Evolutionary conservation across 2,113 vertebrate species (phyloP), one percentile per base, ranked within the genome.

Genomic region (Hippocampus abdominalis): DNA sequence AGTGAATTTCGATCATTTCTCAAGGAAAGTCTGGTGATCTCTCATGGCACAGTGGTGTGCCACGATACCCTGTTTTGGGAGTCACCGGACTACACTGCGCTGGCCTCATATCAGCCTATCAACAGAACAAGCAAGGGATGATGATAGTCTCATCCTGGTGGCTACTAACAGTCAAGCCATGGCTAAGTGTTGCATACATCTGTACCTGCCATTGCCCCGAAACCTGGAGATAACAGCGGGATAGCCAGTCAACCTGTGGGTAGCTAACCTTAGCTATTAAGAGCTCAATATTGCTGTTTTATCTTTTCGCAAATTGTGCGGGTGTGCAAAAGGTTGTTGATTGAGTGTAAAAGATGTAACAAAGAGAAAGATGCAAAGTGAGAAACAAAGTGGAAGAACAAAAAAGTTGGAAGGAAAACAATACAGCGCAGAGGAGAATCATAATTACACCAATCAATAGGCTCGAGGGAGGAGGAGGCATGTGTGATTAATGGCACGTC

Each of bases 361-460:
- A 21, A 21, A 8, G 49, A 11, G 7, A 27, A 29, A 70, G 23
- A 77, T n/a, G 46, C 40, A n/a, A 59, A 53, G 46, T 18, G 27
- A 20, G n/a, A 25, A 64, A 72, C 2, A 29, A 71, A 32, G 49
- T 64, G 15, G 68, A 64, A 57, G 60, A 67, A 61, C 64, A 29
- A 64, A 77, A 78, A 79, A 78, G 63, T 74, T 78, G 64, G 27
- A 61, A 46, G 61, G 69, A 74, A 75, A 79, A 61, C 78, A 80
- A 84, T 78, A 72, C 63, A 79, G 57, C 65, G 72, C 67, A 76
- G 59, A 71, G 73, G 56, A 12, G 81, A 76, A 73, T 76, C 77
- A 83, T 87, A 85, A 89, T 90, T 89, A 89, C 72, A 81, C 68
- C 85, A 70, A 90, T 89, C 81, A 70, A 90, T 89, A 70, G 66